A percentile compares a stretch with the other conserved stretches of the same genome.
These are phyloP conservation scores for Sinella curviseta DNA, from an alignment of 1,140 invertebrate species.

Conservation along the genomic window DNA sequence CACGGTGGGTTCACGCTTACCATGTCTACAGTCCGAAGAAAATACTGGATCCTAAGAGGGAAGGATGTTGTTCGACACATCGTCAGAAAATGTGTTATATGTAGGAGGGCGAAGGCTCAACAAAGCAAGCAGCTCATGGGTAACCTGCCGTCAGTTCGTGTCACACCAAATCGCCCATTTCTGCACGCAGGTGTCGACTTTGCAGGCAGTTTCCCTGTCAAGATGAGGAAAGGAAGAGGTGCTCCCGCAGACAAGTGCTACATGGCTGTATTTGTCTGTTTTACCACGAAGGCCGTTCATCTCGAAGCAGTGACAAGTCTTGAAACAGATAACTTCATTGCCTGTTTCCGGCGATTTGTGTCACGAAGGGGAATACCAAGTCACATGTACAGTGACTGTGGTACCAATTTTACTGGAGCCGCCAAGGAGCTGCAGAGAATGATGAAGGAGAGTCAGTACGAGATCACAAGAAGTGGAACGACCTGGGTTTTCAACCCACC, in stretches of 20 bases:
- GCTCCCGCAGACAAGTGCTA: too few relatives aligned
- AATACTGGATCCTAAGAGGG: slow-evolving; percentile 52
- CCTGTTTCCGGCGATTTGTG: slow-evolving; percentile 36
- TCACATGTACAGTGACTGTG: slow-evolving; percentile 50
- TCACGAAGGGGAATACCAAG: slow-evolving; percentile 39
- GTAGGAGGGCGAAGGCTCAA: slow-evolving; percentile 29
- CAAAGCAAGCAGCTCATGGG: too few relatives aligned
- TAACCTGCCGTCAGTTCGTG: too few relatives aligned
- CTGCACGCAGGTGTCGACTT: too few relatives aligned
- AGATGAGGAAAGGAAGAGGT: too few relatives aligned
- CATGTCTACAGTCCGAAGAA: slow-evolving; percentile 46
- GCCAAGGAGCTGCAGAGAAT: too few relatives aligned
- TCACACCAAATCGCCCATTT: too few relatives aligned
- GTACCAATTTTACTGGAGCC: slow-evolving; percentile 41
- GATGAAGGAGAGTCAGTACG: slow-evolving; percentile 40
- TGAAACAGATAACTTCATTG: slow-evolving; percentile 39
- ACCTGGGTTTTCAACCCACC: neutral
- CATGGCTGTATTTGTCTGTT: slow-evolving; percentile 51
- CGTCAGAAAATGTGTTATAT: slow-evolving; percentile 50
- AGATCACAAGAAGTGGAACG: neutral
- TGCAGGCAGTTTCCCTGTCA: too few relatives aligned
- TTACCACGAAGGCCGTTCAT: slow-evolving; percentile 46
- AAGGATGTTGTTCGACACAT: slow-evolving; percentile 39
- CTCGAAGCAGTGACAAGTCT: slow-evolving; percentile 47
- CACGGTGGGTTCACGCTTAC: too few relatives aligned